Evolutionary conservation across 2,888 invertebrate species (phyloP).

Genomic region (Smittia aterrima): DNA sequence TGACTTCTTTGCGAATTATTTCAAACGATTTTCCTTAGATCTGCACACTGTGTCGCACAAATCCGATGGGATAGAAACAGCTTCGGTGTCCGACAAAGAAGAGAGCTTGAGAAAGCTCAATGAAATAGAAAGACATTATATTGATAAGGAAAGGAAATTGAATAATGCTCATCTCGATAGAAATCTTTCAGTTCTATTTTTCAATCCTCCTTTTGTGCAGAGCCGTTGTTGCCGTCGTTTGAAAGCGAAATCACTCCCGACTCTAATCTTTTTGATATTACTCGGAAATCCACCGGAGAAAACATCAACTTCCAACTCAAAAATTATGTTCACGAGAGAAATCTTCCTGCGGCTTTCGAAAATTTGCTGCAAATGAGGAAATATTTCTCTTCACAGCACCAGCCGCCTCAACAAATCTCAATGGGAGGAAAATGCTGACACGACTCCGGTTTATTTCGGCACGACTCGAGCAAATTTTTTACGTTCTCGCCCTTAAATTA

Average conservation of each 20-base stretch:
- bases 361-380: not conserved
- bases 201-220: not conserved
- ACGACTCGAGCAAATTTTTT: conserved; percentile 3
- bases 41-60: not conserved
- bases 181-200: not conserved
- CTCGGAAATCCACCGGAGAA: no score
- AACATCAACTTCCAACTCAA: no score
- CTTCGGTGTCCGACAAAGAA: not conserved
- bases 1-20: not conserved
- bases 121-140: conserved; percentile 3
- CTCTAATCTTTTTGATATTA: no score
- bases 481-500: not conserved
- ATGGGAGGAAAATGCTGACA: conserved; percentile 5
- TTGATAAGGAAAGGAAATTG: not conserved
- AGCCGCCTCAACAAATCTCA: not conserved
- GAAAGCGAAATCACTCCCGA: no score
- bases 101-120: not conserved
- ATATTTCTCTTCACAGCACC: not conserved
- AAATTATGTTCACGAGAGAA: not conserved
- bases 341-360: not conserved
- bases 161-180: not conserved
- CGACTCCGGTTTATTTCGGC: conserved; percentile 1
- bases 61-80: not conserved
- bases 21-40: not conserved
- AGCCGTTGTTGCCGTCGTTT: no score